Percentiles rank a stretch among this genome's conserved stretches.
Conservation (phyloP, 2,797 vertebrate species). For the Sebastes paucispinis region DNA sequence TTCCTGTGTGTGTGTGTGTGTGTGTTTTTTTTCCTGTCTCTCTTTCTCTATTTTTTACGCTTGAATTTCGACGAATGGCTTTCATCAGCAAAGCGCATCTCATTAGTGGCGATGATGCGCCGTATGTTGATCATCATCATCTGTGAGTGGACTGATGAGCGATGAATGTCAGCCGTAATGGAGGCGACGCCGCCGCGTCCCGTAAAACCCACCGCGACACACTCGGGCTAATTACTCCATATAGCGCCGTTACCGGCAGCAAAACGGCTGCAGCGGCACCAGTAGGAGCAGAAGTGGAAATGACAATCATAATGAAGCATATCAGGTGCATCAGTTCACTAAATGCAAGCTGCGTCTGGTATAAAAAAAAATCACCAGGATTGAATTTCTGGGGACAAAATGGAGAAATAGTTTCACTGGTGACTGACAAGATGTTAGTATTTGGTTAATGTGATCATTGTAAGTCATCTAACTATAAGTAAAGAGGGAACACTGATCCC, state of each 20-base stretch:
- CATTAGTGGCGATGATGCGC: slow-evolving; percentile 81
- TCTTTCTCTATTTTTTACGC: slow-evolving; percentile 66
- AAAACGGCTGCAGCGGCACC: slow-evolving; percentile 72
- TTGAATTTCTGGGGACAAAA: slow-evolving; percentile 25
- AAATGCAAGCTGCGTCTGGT: slow-evolving; percentile 66
- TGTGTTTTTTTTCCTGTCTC: slow-evolving; percentile 10
- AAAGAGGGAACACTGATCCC: neutral
- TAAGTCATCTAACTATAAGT: neutral
- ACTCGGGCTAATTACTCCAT: slow-evolving; percentile 76
- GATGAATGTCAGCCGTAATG: slow-evolving; percentile 80
- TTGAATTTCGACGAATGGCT: slow-evolving; percentile 80
- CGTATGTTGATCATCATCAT: slow-evolving; percentile 85
- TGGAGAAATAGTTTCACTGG: slow-evolving; percentile 14
- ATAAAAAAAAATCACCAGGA: slow-evolving; percentile 16
- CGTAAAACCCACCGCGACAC: slow-evolving; percentile 73
- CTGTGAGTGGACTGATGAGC: slow-evolving; percentile 84
- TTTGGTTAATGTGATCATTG: neutral
- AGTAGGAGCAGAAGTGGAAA: slow-evolving; percentile 76
- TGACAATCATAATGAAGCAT: slow-evolving; percentile 79
- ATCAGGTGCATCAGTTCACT: slow-evolving; percentile 77
- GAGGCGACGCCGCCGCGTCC: slow-evolving; percentile 72
- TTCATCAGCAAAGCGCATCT: slow-evolving; percentile 84
- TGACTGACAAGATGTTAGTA: neutral
- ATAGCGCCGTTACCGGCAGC: slow-evolving; percentile 70
- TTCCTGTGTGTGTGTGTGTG: slow-evolving; percentile 66